A percentile compares a stretch with the other conserved stretches of the same genome.
Conservation (phyloP, 92 coral and sea anemone genomes). For the Porites lobata region DNA sequence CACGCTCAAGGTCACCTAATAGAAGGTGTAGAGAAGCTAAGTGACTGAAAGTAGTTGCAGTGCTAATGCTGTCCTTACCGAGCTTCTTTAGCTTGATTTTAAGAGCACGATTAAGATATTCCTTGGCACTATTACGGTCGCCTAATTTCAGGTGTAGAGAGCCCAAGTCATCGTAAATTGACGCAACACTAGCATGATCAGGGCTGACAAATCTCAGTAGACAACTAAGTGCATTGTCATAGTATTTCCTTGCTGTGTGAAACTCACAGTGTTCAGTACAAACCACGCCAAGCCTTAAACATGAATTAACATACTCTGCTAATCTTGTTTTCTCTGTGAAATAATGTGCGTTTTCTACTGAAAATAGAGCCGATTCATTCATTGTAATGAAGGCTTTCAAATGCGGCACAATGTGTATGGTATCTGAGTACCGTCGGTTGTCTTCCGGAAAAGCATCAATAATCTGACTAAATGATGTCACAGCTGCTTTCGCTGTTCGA, state of each 20-base stretch:
- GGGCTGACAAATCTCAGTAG: too few relatives aligned
- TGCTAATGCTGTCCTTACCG: too few relatives aligned
- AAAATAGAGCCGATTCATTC: too few relatives aligned
- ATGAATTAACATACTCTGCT: not conserved
- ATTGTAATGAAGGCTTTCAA: not conserved
- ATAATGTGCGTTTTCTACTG: not conserved
- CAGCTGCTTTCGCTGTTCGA: not conserved
- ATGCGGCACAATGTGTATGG: not conserved
- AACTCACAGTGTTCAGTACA: not conserved
- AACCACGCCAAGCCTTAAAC: not conserved
- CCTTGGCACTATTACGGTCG: constrained; percentile 12
- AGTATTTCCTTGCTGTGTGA: not conserved
- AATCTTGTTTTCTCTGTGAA: not conserved
- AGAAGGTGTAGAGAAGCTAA: not conserved
- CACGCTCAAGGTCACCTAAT: not conserved
- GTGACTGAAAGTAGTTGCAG: too few relatives aligned
- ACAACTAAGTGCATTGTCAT: not conserved
- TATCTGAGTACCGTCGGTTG: not conserved
- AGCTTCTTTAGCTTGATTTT: not conserved
- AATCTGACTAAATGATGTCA: constrained; percentile 1
- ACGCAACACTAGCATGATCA: not conserved
- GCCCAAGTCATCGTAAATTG: not conserved
- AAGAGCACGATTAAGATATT: constrained; percentile 26
- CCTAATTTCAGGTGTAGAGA: not conserved
- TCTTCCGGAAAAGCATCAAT: not conserved